These are phyloP conservation scores for Drosophila recens DNA, from an alignment of 2,888 invertebrate species.

Conservation along the genomic window DNA sequence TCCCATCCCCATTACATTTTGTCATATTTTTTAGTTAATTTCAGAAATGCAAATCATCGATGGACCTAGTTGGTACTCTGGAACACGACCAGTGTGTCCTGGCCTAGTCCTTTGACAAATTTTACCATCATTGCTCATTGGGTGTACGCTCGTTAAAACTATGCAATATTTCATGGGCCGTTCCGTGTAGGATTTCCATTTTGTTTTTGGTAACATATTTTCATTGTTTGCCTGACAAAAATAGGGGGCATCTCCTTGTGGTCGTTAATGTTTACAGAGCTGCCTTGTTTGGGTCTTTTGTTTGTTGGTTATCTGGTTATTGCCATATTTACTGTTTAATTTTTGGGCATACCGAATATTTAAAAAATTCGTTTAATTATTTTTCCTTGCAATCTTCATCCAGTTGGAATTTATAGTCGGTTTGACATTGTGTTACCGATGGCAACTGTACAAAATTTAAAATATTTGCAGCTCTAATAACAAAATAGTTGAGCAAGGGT, in stretches of 20 bases:
- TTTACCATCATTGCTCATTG: conserved; percentile 60
- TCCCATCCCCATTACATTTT: conserved; percentile 45
- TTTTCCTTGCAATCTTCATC: neutral
- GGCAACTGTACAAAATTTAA: neutral
- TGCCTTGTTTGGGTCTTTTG: conserved; percentile 22
- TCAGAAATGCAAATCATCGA: conserved; percentile 79
- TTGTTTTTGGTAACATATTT: conserved; percentile 30
- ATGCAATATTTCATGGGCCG: conserved; percentile 64
- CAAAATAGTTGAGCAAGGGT: neutral
- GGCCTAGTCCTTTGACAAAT: conserved; percentile 70
- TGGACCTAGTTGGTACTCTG: neutral
- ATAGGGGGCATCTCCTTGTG: conserved; percentile 1
- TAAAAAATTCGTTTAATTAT: neutral
- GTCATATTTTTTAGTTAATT: conserved; percentile 79
- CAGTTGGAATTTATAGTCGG: too few species aligned
- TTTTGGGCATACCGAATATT: neutral
- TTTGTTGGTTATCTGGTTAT: conserved; percentile 18
- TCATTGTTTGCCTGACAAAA: conserved; percentile 11
- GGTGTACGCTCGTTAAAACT: conserved; percentile 61
- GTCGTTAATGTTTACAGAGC: conserved; percentile 29
- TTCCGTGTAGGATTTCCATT: conserved; percentile 51
- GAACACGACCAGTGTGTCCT: neutral
- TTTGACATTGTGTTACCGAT: neutral
- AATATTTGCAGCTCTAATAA: neutral
- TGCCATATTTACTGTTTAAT: conserved; percentile 12